Conservation (phyloP, 2,113 vertebrate genomes). For the human (Homo sapiens) region DNA sequence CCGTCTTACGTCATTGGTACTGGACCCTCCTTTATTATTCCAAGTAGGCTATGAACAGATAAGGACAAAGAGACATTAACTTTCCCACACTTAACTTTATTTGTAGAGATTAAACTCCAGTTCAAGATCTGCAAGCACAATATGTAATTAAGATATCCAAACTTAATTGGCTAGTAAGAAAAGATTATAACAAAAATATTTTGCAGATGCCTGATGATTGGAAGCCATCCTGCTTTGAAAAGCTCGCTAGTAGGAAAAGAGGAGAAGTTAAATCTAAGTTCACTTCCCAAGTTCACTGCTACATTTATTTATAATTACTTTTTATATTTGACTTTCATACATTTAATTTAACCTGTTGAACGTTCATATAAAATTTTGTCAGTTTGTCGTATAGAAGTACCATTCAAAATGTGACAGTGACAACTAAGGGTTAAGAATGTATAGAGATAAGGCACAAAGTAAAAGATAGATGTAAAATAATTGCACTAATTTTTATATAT, state of each 20-base stretch:
- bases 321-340: background rate
- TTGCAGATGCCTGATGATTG: background rate
- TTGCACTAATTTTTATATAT: slow-evolving; percentile 26
- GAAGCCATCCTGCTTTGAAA: background rate
- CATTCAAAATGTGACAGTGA: slow-evolving; percentile 17
- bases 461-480: slow-evolving; percentile 25
- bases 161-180: background rate
- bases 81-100: background rate
- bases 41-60: background rate
- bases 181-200: background rate
- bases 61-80: background rate
- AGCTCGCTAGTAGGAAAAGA: background rate
- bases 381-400: background rate
- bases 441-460: background rate
- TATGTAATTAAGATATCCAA: background rate
- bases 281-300: background rate
- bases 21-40: background rate
- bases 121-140: background rate
- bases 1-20: background rate
- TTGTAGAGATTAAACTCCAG: background rate
- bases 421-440: background rate
- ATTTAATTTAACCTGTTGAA: background rate
- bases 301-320: background rate
- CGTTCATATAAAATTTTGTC: background rate
- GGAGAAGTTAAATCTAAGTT: background rate